Evolutionary conservation across 1,140 invertebrate genomes (phyloP).

Genomic region (Cotesia typhae): DNA sequence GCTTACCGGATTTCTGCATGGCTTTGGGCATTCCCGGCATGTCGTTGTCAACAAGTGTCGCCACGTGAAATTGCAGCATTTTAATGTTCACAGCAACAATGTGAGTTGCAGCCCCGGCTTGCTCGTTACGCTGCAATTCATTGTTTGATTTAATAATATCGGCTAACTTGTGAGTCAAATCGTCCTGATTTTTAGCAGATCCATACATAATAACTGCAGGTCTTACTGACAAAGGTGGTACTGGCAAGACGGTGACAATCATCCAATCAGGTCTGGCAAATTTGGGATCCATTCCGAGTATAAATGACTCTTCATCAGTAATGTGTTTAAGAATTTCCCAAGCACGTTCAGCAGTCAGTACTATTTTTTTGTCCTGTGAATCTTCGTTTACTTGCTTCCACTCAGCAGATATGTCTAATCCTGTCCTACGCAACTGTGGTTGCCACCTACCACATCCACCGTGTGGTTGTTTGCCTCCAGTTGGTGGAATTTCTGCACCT

Average conservation of each 20-base stretch:
- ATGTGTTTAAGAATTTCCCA: constrained; percentile 98
- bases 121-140: constrained; percentile 94
- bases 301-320: constrained; percentile 95
- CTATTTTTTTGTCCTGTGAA: constrained; percentile 94
- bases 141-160: constrained; percentile 99
- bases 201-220: constrained; percentile 99
- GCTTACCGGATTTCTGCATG: constrained; percentile 98
- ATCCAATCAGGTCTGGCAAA: constrained; percentile 99
- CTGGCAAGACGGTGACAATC: constrained; percentile 96
- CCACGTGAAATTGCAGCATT: constrained; percentile 98
- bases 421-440: constrained; percentile 87
- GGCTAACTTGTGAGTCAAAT: constrained; percentile 98
- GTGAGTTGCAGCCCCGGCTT: constrained; percentile 94
- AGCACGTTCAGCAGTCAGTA: constrained; percentile 91
- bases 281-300: constrained; percentile 95
- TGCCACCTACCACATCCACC: constrained; percentile 98
- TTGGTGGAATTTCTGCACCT: constrained; percentile 64
- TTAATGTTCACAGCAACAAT: constrained; percentile 97
- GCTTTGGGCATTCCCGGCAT: constrained; percentile 97
- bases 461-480: constrained; percentile 81
- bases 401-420: constrained; percentile 93
- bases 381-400: constrained; percentile 99
- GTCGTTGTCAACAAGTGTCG: constrained; percentile 97
- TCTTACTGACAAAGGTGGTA: constrained; percentile 91
- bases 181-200: constrained; percentile 97